Conservation (phyloP, 2,888 invertebrate species). For the Rhagium mordax region DNA sequence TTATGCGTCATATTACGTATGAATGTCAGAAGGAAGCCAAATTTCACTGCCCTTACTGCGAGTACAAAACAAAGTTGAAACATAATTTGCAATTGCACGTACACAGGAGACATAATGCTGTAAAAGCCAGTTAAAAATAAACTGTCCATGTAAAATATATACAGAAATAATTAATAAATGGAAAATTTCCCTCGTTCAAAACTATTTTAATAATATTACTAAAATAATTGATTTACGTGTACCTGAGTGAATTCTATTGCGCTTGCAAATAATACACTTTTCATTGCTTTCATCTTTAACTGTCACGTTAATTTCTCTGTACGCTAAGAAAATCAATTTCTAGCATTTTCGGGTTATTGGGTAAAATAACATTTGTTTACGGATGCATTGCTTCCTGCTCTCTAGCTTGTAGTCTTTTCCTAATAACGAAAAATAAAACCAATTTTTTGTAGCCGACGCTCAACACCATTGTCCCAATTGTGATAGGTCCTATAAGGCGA, state of each 20-base stretch:
- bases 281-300: too few relatives aligned
- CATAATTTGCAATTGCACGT: neutral
- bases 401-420: neutral
- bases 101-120: neutral
- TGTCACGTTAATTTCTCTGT: too few relatives aligned
- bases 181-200: too few relatives aligned
- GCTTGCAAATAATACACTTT: too few relatives aligned
- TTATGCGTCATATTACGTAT: constrained; percentile 41
- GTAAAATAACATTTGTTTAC: neutral
- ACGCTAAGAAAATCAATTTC: too few relatives aligned
- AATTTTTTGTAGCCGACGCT: constrained; percentile 26
- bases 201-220: too few relatives aligned
- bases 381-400: neutral
- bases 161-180: too few relatives aligned
- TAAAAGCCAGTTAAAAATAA: neutral
- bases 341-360: too few relatives aligned
- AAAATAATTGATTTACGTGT: too few relatives aligned
- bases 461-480: constrained; percentile 35
- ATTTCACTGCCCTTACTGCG: neutral
- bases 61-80: neutral
- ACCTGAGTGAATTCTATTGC: too few relatives aligned
- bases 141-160: too few relatives aligned
- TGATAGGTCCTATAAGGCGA: constrained; percentile 37
- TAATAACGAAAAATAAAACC: neutral
- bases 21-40: constrained; percentile 34